Base-by-base conservation (phyloP, 2,797 vertebrate genomes). In the Aplochiton taeniatus region DNA sequence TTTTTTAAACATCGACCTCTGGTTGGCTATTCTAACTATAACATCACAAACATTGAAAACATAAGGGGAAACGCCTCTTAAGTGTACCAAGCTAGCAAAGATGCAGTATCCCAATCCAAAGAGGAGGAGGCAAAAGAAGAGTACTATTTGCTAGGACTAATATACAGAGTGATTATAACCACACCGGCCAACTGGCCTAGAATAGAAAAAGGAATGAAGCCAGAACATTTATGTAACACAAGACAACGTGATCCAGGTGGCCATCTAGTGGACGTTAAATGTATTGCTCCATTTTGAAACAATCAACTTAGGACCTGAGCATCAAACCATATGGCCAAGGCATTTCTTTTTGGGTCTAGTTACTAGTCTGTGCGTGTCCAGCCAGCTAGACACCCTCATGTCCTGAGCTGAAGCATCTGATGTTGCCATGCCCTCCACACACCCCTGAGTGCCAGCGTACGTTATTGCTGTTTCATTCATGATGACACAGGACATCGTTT, bases 61-160 rank as follows among this genome's bases (percentile, higher is more conserved):
- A 59, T 65, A 79, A 62, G 65, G 64, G 48, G 59, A 64, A 79
- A 74, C 69, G 44, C 53, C 65, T 61, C 31, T 46, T 57, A 51
- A 46, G 51, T 63, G 61, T 49, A 54, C 58, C 70, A 67, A 64
- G 61, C 71, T 63, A 49, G 44, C 56, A 58, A 75, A 86, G 86
- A 83, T 92, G 90, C 90, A 93, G 91, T 86, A 88, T 89, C 89
- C 89, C 81, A 68, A 81, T 83, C 66, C 61, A 79, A 66, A 71
- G 47, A 85, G 43, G 18, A 71, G 48, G 16, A 70, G 45, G 67
- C 14, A 54, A 70, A 79, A 80, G 41, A 43, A 58, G 61, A 63
- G 16, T 68, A 68, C 18, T 58, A 73, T 73, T 81, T 83, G 77
- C 68, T 70, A 74, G 73, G 63, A 62, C 69, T 68, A 14, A 59